Base-by-base conservation (phyloP, 2,797 vertebrate genomes). In the Allenopithecus nigroviridis region DNA sequence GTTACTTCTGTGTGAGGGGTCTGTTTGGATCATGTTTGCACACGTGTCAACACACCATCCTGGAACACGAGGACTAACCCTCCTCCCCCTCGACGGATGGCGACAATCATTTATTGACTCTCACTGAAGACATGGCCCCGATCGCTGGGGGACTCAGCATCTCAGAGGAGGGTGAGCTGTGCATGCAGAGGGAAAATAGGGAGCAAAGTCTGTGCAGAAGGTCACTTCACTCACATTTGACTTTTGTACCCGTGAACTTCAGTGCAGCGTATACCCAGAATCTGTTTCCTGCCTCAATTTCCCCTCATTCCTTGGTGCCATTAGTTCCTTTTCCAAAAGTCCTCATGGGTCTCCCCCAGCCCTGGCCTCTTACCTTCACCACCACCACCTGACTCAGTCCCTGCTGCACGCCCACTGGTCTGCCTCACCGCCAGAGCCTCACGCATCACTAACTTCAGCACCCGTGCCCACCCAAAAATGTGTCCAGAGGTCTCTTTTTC, bases 401-500 rank as follows among this genome's bases (percentile, higher is more conserved):
- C 16, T 57, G 53, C 55, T 1, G 2, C 6, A 39, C 28, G 1
- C 3, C 14, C 1, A 5, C 6, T 8, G 7, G 76, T 26, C 61
- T 36, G 19, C 0, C 0, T 10, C 4, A 0, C 8, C 55, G 0
- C 2, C 76, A 16, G 11, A 19, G 33, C 24, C 28, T 1, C 13
- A 19, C 0, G 0, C 5, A 5, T 4, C 22, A 12, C 14, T 8
- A 6, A 59, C 26, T 46, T 43, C 55, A 33, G 21, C 2, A 7
- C 19, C 12, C 5, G 0, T 8, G 48, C 2, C 19, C 36, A 48
- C 36, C 70, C 33, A 1, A 8, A 12, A 1, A 0, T 24, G 3
- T 13, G 24, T 28, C 17, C 6, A 5, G 1, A 36, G 46, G 8
- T 2, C 89, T 30, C 36, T 46, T 13, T 16, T 39, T n/a, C 55